phyloP scores from a whole-genome alignment of 2,888 invertebrate species.

The Cantharis rustica region DNA sequence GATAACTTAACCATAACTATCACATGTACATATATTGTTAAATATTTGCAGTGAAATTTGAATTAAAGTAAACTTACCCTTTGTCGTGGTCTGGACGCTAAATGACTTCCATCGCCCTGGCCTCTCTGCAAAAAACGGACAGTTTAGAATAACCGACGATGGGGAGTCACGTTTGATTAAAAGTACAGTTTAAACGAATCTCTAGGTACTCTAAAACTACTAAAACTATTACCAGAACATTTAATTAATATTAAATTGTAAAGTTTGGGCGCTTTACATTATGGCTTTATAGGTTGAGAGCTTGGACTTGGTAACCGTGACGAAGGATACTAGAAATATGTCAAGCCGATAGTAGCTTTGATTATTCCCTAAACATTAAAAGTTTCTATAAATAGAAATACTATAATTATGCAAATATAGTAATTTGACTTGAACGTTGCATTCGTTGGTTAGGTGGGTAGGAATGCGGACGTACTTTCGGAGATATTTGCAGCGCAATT shows the following conservation, averaged over 20 bases:
- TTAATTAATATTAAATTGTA: constrained; percentile 31
- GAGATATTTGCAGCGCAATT: not conserved
- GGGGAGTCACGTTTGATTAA: constrained; percentile 8
- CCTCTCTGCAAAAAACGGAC: constrained; percentile 53
- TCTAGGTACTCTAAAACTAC: constrained; percentile 21
- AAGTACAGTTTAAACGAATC: constrained; percentile 19
- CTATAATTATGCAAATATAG: not conserved
- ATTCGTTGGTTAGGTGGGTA: not conserved
- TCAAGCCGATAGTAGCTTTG: constrained; percentile 21
- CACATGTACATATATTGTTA: not conserved
- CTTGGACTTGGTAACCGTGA: constrained; percentile 19
- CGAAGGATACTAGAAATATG: constrained; percentile 16
- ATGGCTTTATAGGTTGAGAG: constrained; percentile 19
- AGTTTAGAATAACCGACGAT: not conserved
- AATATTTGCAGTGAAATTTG: not conserved
- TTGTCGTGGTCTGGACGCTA: constrained; percentile 55
- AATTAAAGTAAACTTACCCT: constrained; percentile 58
- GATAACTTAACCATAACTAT: constrained; percentile 15
- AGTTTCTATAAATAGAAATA: not conserved
- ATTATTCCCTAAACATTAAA: constrained; percentile 12
- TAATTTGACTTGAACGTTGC: not conserved
- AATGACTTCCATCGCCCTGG: constrained; percentile 60
- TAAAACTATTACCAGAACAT: constrained; percentile 26
- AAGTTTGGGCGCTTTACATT: constrained; percentile 26
- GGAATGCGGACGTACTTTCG: too few relatives aligned